phyloP scores from a whole-genome alignment of 2,888 invertebrate genomes.

The Dyspetes luteomarginatus region DNA sequence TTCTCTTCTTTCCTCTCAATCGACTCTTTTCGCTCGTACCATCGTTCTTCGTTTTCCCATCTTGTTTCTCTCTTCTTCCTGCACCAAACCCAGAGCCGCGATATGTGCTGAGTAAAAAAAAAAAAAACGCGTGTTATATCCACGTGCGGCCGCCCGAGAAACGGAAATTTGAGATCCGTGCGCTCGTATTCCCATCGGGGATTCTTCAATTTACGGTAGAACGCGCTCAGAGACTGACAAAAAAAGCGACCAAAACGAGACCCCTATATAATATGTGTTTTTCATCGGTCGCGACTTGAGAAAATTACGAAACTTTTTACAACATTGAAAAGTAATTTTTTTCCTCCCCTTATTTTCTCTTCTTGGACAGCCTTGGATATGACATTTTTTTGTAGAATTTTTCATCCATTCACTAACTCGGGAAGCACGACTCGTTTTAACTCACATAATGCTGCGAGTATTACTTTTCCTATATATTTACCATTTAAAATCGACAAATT shows the following conservation, averaged over 20 bases:
- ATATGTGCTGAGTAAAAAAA: slow-evolving; percentile 57
- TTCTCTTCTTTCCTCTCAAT: slow-evolving; percentile 14
- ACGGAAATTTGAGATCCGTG: slow-evolving; percentile 78
- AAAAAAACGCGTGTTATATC: slow-evolving; percentile 41
- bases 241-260: slow-evolving; percentile 4
- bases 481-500: too few species aligned
- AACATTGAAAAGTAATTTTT: slow-evolving; percentile 28
- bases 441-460: too few species aligned
- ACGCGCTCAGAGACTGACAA: background rate
- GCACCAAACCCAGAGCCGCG: slow-evolving; percentile 31
- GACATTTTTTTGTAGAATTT: too few species aligned
- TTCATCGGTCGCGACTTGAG: background rate
- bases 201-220: slow-evolving; percentile 45
- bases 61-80: background rate
- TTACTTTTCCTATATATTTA: too few species aligned
- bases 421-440: too few species aligned
- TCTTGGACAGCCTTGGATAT: too few species aligned
- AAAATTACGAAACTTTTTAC: slow-evolving; percentile 46
- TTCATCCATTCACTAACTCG: too few species aligned
- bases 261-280: slow-evolving; percentile 7
- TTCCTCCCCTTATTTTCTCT: slow-evolving; percentile 55
- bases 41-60: background rate
- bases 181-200: slow-evolving; percentile 67
- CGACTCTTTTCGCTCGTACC: background rate
- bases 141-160: slow-evolving; percentile 63